Evolutionary conservation across 2,113 vertebrate genomes (phyloP), one percentile per base, ranked within the genome.

Genomic region (Corapipo altera): DNA sequence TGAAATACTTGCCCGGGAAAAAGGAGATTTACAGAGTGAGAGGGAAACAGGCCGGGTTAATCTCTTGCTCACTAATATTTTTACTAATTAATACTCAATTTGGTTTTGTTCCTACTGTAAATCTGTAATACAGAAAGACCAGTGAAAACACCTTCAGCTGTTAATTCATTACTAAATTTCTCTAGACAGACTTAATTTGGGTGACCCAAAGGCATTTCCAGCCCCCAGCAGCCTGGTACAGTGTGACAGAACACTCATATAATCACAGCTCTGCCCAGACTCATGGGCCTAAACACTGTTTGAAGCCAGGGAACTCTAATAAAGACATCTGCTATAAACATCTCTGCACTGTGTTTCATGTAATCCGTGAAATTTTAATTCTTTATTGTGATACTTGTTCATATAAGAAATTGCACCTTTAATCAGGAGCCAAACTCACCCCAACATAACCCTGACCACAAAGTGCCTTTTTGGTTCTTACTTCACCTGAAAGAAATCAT

Each of bases 1-100:
- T 64, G 11, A 88, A 39, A 76, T 2, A 44, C 41, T 49, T 52
- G 61, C 65, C 76, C 61, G 69, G 24, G 78, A 92, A 94, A 79
- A 52, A 16, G 41, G 43, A 84, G 76, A 80, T 54, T 48, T 52
- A 75, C 64, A 69, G 61, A n/a, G 49, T 5, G 41, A 54, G 43
- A 67, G 49, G 69, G 19, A 91, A 88, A 48, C 12, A 6, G 30
- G 49, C 19, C 43, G 26, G 26, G 19, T 85, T 51, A 65, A 72
- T 16, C 55, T 52, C 55, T 46, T 39, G 32, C 46, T 58, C 69
- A 77, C 41, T 77, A 26, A 3, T 52, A 37, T 61, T 74, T 82
- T 85, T 67, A 49, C 28, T 86, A 85, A 96, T 93, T 94, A 86
- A 71, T 62, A 55, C 5, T 13, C 20, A 92, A n/a, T 71, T 94